These are phyloP conservation scores for Ophion ellenae DNA, from an alignment of 2,888 invertebrate species.

Conservation along the genomic window DNA sequence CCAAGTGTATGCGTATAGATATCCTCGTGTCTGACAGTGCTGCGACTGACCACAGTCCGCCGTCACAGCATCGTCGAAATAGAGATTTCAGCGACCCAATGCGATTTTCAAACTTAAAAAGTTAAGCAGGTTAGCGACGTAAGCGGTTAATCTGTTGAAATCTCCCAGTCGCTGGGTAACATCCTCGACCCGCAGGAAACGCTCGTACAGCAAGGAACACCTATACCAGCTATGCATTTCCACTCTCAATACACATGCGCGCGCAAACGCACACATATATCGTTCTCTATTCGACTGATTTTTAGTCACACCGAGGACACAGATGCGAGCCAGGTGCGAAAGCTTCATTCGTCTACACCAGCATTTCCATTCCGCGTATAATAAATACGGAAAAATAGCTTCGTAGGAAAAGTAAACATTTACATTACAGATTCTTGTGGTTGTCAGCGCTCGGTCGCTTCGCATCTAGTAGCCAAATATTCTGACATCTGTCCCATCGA, in stretches of 20 bases:
- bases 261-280: neutral
- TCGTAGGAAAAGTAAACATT: slow-evolving; percentile 56
- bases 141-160: slow-evolving; percentile 70
- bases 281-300: slow-evolving; percentile 26
- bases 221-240: neutral
- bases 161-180: slow-evolving; percentile 63
- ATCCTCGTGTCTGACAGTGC: slow-evolving; percentile 6
- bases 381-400: slow-evolving; percentile 20
- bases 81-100: slow-evolving; percentile 66
- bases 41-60: slow-evolving; percentile 8
- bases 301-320: slow-evolving; percentile 3
- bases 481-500: slow-evolving; percentile 55
- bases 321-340: slow-evolving; percentile 59
- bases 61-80: slow-evolving; percentile 20
- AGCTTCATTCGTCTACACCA: slow-evolving; percentile 8
- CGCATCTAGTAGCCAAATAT: slow-evolving; percentile 33
- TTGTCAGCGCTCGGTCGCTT: neutral
- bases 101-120: slow-evolving; percentile 77
- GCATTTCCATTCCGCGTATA: slow-evolving; percentile 20
- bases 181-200: slow-evolving; percentile 38
- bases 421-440: slow-evolving; percentile 44
- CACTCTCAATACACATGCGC: neutral
- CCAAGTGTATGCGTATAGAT: slow-evolving; percentile 11
- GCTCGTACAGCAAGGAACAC: slow-evolving; percentile 7
- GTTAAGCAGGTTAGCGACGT: slow-evolving; percentile 75